These are phyloP conservation scores for Gopherus flavomarginatus DNA, from an alignment of 2,113 vertebrate species.

Conservation along the genomic window DNA sequence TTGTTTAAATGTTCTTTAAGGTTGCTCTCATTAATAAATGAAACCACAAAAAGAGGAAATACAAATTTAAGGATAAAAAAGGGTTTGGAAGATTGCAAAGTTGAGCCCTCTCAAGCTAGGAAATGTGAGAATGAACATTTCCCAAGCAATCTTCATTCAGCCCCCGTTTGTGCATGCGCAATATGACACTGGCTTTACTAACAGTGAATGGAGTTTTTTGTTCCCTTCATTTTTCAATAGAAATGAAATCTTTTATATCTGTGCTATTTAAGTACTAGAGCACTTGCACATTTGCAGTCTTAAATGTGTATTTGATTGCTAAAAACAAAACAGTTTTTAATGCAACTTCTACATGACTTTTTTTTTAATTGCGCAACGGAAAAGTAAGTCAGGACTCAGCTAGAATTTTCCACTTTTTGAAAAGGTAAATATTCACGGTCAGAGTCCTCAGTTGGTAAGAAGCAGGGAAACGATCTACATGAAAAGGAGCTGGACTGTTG, in stretches of 20 bases:
- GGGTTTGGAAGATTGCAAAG: background rate
- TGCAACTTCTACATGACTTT: background rate
- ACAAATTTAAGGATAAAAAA: background rate
- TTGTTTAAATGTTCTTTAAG: background rate
- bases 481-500: too few relatives aligned
- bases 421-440: too few relatives aligned
- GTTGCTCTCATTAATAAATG: background rate
- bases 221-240: background rate
- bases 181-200: background rate
- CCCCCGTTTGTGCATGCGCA: background rate
- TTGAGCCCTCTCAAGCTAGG: too few relatives aligned
- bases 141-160: too few relatives aligned
- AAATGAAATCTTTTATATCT: background rate
- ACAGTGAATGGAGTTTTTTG: background rate
- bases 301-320: too few relatives aligned
- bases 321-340: background rate
- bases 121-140: background rate
- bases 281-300: background rate
- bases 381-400: too few relatives aligned
- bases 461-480: too few relatives aligned
- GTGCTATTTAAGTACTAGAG: background rate
- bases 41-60: background rate
- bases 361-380: too few relatives aligned
- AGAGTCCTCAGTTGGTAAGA: too few relatives aligned
- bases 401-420: too few relatives aligned